phyloP scores from a whole-genome alignment of 2,797 vertebrate genomes.

The Pangasius krempfi region DNA sequence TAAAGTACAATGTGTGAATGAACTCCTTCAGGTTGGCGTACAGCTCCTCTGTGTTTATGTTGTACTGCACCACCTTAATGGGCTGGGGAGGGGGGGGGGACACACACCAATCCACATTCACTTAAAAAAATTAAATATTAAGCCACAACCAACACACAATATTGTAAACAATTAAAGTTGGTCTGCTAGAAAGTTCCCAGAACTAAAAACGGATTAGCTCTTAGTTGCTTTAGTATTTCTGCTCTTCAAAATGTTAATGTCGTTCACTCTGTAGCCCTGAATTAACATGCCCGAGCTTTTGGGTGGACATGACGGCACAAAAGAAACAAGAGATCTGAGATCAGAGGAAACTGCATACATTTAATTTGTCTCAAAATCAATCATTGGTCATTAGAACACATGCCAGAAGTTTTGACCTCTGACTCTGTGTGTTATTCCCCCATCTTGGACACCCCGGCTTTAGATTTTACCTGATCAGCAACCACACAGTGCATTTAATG shows the following conservation, averaged over 20 bases:
- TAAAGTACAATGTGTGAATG: conserved; percentile 96
- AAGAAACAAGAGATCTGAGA: background rate
- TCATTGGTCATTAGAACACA: background rate
- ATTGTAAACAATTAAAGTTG: background rate
- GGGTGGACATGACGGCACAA: background rate
- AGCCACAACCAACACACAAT: background rate
- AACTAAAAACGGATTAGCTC: background rate
- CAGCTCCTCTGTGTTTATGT: conserved; percentile 97
- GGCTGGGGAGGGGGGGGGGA: conserved; percentile 76
- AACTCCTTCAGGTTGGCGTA: conserved; percentile 97
- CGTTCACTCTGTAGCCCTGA: background rate
- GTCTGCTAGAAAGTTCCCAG: background rate
- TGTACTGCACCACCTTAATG: conserved; percentile 91
- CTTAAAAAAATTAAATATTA: background rate
- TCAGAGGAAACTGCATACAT: background rate
- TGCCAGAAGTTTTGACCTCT: background rate
- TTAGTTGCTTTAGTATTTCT: background rate
- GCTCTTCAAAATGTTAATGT: background rate
- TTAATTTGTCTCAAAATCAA: background rate
- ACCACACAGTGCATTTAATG: background rate
- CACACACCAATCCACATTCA: background rate
- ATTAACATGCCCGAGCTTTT: background rate
- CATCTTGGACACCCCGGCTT: background rate
- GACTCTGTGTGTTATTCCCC: background rate
- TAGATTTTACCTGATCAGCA: background rate